A percentile compares a stretch with the other conserved stretches of the same genome.
Evolutionary conservation across 1,140 invertebrate genomes (phyloP).

Genomic region (Aporrectodea caliginosa): DNA sequence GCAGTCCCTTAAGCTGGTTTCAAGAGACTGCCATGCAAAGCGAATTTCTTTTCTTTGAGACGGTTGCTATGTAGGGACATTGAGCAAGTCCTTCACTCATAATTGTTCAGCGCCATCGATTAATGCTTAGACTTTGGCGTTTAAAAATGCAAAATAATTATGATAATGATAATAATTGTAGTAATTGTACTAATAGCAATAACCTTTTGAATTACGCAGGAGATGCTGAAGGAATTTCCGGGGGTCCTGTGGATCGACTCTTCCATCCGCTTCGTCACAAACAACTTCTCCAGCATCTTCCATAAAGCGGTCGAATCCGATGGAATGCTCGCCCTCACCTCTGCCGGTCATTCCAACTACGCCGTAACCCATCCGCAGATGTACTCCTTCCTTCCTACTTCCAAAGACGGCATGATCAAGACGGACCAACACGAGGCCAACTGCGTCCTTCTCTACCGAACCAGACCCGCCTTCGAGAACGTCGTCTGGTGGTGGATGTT

Average conservation of each 20-base stretch:
- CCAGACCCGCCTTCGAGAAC: slow-evolving; percentile 34
- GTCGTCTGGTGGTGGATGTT: slow-evolving; percentile 31
- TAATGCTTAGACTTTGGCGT: too few relatives aligned
- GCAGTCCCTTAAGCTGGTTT: too few relatives aligned
- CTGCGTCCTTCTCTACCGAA: slow-evolving; percentile 18
- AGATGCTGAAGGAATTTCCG: slow-evolving; percentile 6
- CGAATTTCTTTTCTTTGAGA: slow-evolving; percentile 9
- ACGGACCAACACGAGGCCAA: neutral
- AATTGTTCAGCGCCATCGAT: too few relatives aligned
- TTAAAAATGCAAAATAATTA: too few relatives aligned
- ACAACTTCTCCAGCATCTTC: slow-evolving; percentile 5
- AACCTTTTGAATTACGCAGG: slow-evolving; percentile 20
- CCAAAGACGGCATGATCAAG: neutral
- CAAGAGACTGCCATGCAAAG: too few relatives aligned
- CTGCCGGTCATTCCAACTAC: slow-evolving; percentile 19
- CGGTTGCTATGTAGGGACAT: too few relatives aligned
- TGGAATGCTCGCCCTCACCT: neutral
- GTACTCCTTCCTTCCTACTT: neutral
- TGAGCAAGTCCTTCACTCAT: too few relatives aligned
- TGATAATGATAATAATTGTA: too few relatives aligned
- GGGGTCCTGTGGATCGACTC: slow-evolving; percentile 17
- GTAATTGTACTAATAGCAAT: slow-evolving; percentile 31
- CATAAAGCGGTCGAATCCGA: neutral
- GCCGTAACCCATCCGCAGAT: slow-evolving; percentile 7
- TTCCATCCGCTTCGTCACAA: neutral